Evolutionary conservation across 2,797 vertebrate genomes (phyloP), one percentile per base, ranked within the genome.

Genomic region (Neosalanx taihuensis): DNA sequence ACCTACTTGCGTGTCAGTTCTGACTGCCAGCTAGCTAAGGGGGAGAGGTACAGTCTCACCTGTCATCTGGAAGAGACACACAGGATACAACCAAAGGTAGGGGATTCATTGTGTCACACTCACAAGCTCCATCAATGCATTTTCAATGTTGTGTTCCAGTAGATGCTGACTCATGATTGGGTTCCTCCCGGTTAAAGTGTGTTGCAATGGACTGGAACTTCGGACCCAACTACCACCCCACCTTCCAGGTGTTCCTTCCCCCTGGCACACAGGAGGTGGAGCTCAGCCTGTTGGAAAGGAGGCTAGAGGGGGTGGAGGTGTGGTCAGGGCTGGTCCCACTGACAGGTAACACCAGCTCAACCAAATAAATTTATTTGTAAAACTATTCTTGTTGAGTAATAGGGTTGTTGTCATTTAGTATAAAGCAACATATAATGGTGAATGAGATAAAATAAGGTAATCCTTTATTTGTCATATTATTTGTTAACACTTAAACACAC

Each of bases 161-260:
- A 17, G 29, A 17, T 62, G 26, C 30, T 61, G 59, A 2, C 10
- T 35, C 17, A 33, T 10, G n/a, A 35, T 7, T 37, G 30, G 6
- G 20, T 23, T 51, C 6, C 3, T 66, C 37, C 49, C 13, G 17
- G 20, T 66, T 66, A 6, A 20, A 49, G 64, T 12, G 2, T 49
- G 41, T 6, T 49, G 4, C 15, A 23, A 3, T 66, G 18, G 18
- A 49, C 10, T 26, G 5, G 20, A 26, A 26, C 37, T 66, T 30
- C 23, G 64, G 64, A 46, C 64, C 64, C 37, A 66, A 66, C 64
- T 66, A 51, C 37, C 23, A 66, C 64, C 64, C 59, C 59, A 61
- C 15, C 51, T 53, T 53, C 51, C 51, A 53, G 51, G 18, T 53
- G 51, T 53, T 53, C 18, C 51, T 53, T 15, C 17, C 2, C 15